Base-by-base conservation (phyloP, 2,888 invertebrate genomes). In the Standfussiana lucernea region DNA sequence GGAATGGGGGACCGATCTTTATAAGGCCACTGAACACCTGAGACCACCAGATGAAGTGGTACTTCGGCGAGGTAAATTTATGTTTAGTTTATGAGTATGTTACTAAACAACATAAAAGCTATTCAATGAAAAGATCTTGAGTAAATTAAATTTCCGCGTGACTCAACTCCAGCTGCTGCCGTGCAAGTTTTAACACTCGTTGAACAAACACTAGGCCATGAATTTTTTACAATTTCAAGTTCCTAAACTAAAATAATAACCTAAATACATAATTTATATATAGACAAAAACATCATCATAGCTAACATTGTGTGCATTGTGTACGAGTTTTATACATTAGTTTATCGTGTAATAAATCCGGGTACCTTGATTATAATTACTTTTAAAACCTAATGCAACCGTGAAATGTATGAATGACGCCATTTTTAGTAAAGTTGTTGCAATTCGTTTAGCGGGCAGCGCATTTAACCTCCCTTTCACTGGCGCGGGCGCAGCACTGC, bases 391-490 rank as follows among this genome's bases (percentile, higher is more conserved):
- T 93, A 95, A 94, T 93, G 93, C 92, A 94, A 95, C 92, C 93
- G 92, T 93, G 91, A 95, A 95, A 93, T 93, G 92, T 94, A 94
- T 94, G 93, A 95, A 94, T 96, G 95, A 95, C 95, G 96, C 95
- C 96, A 96, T 95, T 96, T 95, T 95, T 95, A 94, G 95, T 94
- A 91, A 93, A 93, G 95, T 96, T 96, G 95, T 93, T 87, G 94
- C 95, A 96, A 96, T 95, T 94, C 91, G 92, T 94, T 93, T 95
- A 94, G 92, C 91, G 90, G 90, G 91, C 93, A 92, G 92, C 92
- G 90, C 87, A 90, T 93, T 94, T 95, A 96, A 95, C 95, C 96
- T 96, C 93, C 96, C 96, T 96, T 96, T 96, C 96, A 96, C 96
- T 89, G 89, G 88, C 89, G 90, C 91, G 80, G 84, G 83, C 83